Evolutionary conservation across 1,140 invertebrate genomes (phyloP), one percentile per base, ranked within the genome.

Genomic region (Cotesia chilonis): DNA sequence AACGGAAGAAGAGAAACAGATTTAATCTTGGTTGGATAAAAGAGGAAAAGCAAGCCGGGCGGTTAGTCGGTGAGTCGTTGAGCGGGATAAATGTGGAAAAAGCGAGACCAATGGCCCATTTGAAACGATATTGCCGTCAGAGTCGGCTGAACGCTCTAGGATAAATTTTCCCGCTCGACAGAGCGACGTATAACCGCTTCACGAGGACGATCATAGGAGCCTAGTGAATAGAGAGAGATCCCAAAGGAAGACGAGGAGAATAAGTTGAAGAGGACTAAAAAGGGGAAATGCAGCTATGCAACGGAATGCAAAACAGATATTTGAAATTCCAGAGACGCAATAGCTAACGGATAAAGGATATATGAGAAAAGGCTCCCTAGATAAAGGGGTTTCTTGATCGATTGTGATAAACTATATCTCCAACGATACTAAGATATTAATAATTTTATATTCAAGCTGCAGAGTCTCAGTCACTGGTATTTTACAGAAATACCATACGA

Each of bases 221-320:
- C 6, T 47, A 10, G 41, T 47, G 41, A 47, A 47, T 47, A 47
- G n/a, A 65, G 35, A 47, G 41, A 47, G 41, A 47, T 9, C 7
- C 41, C 2, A 47, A 10, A 47, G 41, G 10, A 47, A 47, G 41
- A 47, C 41, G 10, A 47, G 41, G 41, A 20, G 52, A 41, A 54
- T 51, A 20, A 54, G n/a, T 51, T 20, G 28, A 20, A 51, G 38
- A 35, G 36, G 7, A 36, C 12, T 14, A 57, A 57, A 14, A 38
- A 41, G 35, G 47, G 12, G 14, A 37, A 54, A 35, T 35, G 28
- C 51, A 20, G 28, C 52, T 10, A n/a, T 68, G 66, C 66, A 68
- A 20, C 63, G 74, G 79, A 78, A 82, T 81, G 81, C 80, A 80
- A 83, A 84, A 68, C 74, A 81, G 82, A 78, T 78, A 80, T 78